Evolutionary conservation across 1,140 invertebrate species (phyloP).

Genomic region (Cydia amplana): DNA sequence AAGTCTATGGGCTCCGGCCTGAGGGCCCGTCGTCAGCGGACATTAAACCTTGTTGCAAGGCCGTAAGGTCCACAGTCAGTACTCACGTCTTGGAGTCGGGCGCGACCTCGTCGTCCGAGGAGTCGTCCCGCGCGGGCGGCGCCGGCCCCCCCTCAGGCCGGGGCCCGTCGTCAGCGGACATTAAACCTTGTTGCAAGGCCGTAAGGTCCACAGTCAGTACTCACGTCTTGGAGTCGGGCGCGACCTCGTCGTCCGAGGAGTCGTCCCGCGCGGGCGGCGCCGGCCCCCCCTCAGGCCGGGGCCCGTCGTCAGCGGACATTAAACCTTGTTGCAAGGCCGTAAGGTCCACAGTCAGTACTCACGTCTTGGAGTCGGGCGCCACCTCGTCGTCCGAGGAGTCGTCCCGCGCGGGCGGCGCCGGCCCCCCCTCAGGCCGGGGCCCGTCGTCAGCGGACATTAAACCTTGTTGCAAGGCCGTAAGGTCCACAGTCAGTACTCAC

Average conservation of each 20-base stretch:
- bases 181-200: too few relatives aligned
- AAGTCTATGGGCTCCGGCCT: too few relatives aligned
- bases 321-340: too few relatives aligned
- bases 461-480: too few relatives aligned
- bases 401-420: slow-evolving; percentile 32
- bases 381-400: slow-evolving; percentile 57
- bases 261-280: slow-evolving; percentile 37
- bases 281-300: slow-evolving; percentile 29
- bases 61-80: neutral
- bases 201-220: neutral
- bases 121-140: slow-evolving; percentile 40
- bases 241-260: slow-evolving; percentile 54
- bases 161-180: slow-evolving; percentile 33
- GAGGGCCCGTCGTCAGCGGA: slow-evolving; percentile 35
- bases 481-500: too few relatives aligned
- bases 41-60: too few relatives aligned
- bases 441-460: too few relatives aligned
- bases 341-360: neutral
- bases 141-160: slow-evolving; percentile 30
- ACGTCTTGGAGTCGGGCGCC: slow-evolving; percentile 46
- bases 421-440: slow-evolving; percentile 32
- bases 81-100: slow-evolving; percentile 44
- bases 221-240: slow-evolving; percentile 45
- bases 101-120: slow-evolving; percentile 52
- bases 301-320: slow-evolving; percentile 33